Evolutionary conservation across 1,140 invertebrate species (phyloP).

Genomic region (Lordiphosa mommai): DNA sequence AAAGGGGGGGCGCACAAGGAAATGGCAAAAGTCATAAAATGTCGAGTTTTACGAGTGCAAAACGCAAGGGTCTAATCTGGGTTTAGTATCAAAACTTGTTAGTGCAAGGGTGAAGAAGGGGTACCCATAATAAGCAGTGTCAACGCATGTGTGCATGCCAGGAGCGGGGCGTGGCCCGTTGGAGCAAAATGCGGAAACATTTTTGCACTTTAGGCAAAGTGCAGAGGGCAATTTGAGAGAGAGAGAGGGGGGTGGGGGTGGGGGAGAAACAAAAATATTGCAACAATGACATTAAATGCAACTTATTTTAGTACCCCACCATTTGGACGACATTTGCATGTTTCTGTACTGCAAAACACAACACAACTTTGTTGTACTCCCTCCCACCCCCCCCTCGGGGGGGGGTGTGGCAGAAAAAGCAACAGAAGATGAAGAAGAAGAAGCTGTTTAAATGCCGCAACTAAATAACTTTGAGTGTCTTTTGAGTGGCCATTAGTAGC

Average conservation of each 20-base stretch:
- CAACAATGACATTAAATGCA: conserved; percentile 77
- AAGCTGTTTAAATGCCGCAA: conserved; percentile 66
- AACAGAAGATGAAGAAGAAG: not conserved
- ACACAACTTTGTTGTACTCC: conserved; percentile 45
- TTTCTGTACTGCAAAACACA: conserved; percentile 13
- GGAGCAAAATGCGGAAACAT: conserved; percentile 63
- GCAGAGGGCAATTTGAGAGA: conserved; percentile 44
- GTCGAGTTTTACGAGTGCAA: conserved; percentile 76
- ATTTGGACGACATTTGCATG: conserved; percentile 54
- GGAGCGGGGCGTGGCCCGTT: conserved; percentile 14
- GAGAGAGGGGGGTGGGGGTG: not conserved
- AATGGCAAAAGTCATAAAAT: conserved; percentile 77
- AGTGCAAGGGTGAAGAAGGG: conserved; percentile 22
- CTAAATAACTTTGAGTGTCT: conserved; percentile 74
- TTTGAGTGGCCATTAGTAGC: conserved; percentile 73
- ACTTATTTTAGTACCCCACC: conserved; percentile 52
- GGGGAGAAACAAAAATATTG: conserved; percentile 64
- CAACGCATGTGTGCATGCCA: conserved; percentile 56
- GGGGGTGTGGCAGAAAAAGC: no score
- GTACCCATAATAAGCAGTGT: conserved; percentile 67
- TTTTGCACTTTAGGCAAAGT: conserved; percentile 75
- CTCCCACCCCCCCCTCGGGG: conserved; percentile 3
- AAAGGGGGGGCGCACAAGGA: conserved; percentile 36
- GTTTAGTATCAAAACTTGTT: conserved; percentile 77
- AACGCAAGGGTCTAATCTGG: conserved; percentile 76